Conservation (phyloP, 2,797 vertebrate species). For the Dicrostonyx torquatus region DNA sequence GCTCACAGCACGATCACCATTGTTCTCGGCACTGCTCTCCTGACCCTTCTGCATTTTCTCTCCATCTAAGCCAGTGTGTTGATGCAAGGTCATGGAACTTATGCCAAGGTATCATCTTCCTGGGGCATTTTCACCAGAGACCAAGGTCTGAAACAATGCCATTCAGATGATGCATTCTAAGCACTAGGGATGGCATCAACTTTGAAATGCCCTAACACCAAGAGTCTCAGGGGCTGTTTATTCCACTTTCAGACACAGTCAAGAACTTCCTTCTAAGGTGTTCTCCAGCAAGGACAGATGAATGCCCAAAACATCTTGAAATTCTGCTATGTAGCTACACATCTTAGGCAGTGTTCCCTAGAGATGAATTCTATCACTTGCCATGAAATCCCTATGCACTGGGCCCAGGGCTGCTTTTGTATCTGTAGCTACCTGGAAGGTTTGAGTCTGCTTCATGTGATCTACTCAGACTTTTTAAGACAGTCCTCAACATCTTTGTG, state of each 20-base stretch:
- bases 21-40: too few species aligned
- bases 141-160: not conserved
- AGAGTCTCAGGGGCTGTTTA: not conserved
- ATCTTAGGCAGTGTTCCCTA: not conserved
- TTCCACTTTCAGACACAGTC: not conserved
- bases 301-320: not conserved
- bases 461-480: not conserved
- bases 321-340: not conserved
- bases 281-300: not conserved
- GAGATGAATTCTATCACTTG: not conserved
- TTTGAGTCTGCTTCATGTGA: not conserved
- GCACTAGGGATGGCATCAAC: not conserved
- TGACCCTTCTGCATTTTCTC: not conserved
- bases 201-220: conserved; percentile 15
- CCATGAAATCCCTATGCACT: not conserved
- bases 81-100: not conserved
- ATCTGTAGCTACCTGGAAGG: not conserved
- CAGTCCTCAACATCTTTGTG: not conserved
- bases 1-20: not conserved
- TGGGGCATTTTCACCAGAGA: not conserved
- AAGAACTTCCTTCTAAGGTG: conserved; percentile 7
- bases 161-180: conserved; percentile 27
- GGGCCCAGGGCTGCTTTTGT: not conserved
- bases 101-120: not conserved
- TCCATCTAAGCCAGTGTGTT: not conserved